Base-by-base conservation (phyloP, 1,140 invertebrate species). In the Drosophila lowei region DNA sequence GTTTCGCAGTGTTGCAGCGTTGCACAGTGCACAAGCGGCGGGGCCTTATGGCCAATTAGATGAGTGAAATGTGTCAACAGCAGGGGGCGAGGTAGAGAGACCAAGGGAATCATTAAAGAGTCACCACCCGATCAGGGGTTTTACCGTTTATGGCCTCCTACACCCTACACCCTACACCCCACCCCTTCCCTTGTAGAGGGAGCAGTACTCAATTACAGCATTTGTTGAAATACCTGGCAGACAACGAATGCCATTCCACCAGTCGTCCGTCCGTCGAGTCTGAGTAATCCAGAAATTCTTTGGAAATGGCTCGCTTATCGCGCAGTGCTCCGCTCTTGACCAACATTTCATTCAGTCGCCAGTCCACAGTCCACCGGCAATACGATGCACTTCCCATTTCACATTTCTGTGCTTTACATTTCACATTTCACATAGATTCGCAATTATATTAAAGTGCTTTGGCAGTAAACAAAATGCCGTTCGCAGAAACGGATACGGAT, bases 381-480 rank as follows among this genome's bases (percentile, higher is more conserved):
- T 42, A 53, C 43, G 53, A 47, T 60, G 52, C 67, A 59, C 58
- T 73, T 55, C 47, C 15, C 38, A 65, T 62, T 77, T 77, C 65
- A 21, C 60, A 77, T 46, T 23, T 5, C 3, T 23, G 3, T 23
- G 3, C 23, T 23, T 23, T 5, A 25, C 67, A 59, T 62, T 73
- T 55, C 52, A 18, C 47, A 65, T 62, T 76, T 77, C 65, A 25
- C 60, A 77, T 46, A 73, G 79, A 77, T 52, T 59, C 63, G 79
- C 70, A 83, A 83, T 83, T 78, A 78, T 66, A 73, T 73, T 68
- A 73, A 81, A 77, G 52, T 77, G 65, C 46, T 70, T 72, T 60
- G 44, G 50, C 53, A 62, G 56, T 54, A 65, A 78, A 59, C 68
- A 50, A 81, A 72, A 72, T 73, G 68, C 46, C 56, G 47, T 49